A percentile compares a stretch with the other conserved stretches of the same genome.
phyloP scores from a whole-genome alignment of 1,140 invertebrate genomes.

The Drosophila equinoxialis region DNA sequence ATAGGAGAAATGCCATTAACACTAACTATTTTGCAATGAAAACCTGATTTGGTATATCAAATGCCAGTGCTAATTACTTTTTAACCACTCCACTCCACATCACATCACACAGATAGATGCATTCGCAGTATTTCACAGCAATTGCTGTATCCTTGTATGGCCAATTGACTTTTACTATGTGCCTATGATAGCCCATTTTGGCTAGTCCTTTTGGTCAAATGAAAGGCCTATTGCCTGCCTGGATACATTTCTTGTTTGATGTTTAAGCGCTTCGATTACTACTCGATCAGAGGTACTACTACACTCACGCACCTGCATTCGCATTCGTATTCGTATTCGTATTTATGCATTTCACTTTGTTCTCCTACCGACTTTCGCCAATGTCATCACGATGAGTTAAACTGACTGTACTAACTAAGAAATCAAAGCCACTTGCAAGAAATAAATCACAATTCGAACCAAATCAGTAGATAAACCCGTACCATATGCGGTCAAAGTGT shows the following conservation, averaged over 20 bases:
- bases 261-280: constrained; percentile 63
- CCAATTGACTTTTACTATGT: constrained; percentile 71
- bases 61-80: constrained; percentile 64
- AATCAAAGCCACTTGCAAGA: constrained; percentile 77
- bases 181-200: constrained; percentile 69
- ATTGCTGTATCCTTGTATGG: constrained; percentile 70
- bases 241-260: constrained; percentile 52
- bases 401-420: constrained; percentile 68
- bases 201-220: constrained; percentile 56
- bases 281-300: constrained; percentile 24
- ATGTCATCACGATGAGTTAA: constrained; percentile 20
- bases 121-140: constrained; percentile 67
- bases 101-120: constrained; percentile 39
- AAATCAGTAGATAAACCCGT: constrained; percentile 79
- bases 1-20: constrained; percentile 15
- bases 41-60: constrained; percentile 45
- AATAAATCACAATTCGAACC: constrained; percentile 81
- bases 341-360: constrained; percentile 69
- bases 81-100: constrained; percentile 34
- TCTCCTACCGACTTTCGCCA: constrained; percentile 65
- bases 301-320: neutral
- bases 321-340: constrained; percentile 27
- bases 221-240: constrained; percentile 46
- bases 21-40: constrained; percentile 4
- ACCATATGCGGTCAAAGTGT: constrained; percentile 77